Conservation (phyloP, 2,888 invertebrate species). For the Dryadula phaetusa region DNA sequence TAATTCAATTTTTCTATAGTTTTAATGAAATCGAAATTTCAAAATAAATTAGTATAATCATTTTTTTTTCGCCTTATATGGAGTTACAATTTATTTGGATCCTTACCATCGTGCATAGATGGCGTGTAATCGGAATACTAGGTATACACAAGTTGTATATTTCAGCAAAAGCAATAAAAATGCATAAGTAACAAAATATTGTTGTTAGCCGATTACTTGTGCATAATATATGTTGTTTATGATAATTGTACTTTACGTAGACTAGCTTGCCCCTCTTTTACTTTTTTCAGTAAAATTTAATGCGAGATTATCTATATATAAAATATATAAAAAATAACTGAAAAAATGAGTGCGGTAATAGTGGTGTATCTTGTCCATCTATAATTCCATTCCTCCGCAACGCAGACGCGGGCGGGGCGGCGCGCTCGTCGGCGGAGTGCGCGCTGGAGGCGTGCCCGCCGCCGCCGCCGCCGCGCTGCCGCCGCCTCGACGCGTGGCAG, state of each 20-base stretch:
- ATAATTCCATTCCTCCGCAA: too few species aligned
- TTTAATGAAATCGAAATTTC: too few species aligned
- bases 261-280: background rate
- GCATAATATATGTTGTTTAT: background rate
- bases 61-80: too few species aligned
- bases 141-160: background rate
- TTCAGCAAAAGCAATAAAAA: background rate
- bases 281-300: background rate
- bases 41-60: too few species aligned
- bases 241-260: background rate
- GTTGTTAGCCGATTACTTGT: background rate
- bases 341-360: too few species aligned
- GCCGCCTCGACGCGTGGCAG: constrained; percentile 87
- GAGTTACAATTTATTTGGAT: background rate
- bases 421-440: constrained; percentile 70
- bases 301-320: too few species aligned
- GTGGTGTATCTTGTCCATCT: too few species aligned
- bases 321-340: too few species aligned
- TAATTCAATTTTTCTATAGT: too few species aligned
- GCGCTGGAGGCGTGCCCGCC: constrained; percentile 78
- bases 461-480: constrained; percentile 89
- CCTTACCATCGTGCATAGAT: background rate
- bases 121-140: background rate
- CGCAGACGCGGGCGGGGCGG: constrained; percentile 65
- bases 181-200: background rate